Percentiles rank a stretch among this genome's conserved stretches.
phyloP scores from a whole-genome alignment of 2,797 vertebrate species.

The Masticophis lateralis region DNA sequence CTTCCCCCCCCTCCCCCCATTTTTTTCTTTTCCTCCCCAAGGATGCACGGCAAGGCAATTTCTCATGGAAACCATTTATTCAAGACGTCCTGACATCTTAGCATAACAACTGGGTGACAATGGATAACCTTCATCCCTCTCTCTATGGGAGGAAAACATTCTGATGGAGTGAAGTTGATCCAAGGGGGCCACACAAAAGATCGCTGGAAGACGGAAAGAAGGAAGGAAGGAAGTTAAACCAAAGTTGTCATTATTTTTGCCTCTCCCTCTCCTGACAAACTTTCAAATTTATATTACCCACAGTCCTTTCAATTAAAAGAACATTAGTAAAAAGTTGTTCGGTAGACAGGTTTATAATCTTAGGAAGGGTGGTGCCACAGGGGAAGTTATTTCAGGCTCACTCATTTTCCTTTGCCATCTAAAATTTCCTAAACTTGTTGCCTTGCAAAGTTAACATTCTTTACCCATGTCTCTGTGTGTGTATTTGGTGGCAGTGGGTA shows the following conservation, averaged over 20 bases:
- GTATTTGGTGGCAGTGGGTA: neutral
- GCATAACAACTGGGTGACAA: conserved; percentile 58
- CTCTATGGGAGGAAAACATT: conserved; percentile 38
- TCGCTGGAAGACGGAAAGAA: neutral
- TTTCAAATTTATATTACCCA: neutral
- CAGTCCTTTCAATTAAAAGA: neutral
- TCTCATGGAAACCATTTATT: conserved; percentile 68
- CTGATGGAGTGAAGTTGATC: conserved; percentile 22
- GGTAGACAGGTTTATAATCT: neutral
- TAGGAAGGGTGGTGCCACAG: neutral
- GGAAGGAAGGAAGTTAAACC: conserved; percentile 33
- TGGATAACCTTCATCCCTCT: conserved; percentile 64
- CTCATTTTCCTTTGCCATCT: neutral
- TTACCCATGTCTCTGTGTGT: neutral
- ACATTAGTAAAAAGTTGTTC: neutral
- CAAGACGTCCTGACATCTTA: conserved; percentile 61
- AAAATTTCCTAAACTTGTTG: neutral
- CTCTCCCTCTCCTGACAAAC: neutral
- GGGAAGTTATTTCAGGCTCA: neutral
- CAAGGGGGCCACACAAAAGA: conserved; percentile 21
- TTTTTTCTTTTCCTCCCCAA: neutral
- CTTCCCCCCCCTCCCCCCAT: fast-evolving
- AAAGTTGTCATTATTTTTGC: neutral
- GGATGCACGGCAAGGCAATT: conserved; percentile 59
- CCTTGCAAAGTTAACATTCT: neutral